Percentiles rank a stretch among this genome's conserved stretches.
These are phyloP conservation scores for Operophtera brumata DNA, from an alignment of 2,888 invertebrate genomes.

Conservation along the genomic window DNA sequence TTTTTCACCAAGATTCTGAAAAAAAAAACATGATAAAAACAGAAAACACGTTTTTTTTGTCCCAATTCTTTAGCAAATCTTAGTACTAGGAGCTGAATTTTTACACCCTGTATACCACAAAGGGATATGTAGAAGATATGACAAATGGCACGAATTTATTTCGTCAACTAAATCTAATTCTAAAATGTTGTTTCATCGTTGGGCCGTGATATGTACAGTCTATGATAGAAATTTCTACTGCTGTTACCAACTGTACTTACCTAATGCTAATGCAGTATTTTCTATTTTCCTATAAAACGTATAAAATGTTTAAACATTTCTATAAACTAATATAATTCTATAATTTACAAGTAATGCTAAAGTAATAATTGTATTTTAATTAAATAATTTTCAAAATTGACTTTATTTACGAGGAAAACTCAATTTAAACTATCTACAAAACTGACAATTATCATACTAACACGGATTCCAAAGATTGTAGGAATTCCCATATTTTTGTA, in stretches of 20 bases:
- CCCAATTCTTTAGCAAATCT: too few species aligned
- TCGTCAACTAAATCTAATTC: conserved; percentile 15
- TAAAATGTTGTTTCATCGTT: conserved; percentile 20
- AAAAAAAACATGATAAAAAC: too few species aligned
- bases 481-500: background rate
- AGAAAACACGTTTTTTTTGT: too few species aligned
- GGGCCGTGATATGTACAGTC: conserved; percentile 26
- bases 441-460: conserved; percentile 14
- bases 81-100: too few species aligned
- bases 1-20: too few species aligned
- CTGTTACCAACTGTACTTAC: conserved; percentile 21
- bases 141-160: conserved; percentile 51
- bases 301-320: conserved; percentile 34
- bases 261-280: conserved; percentile 21
- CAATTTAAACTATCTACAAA: conserved; percentile 20
- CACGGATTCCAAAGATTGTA: conserved; percentile 6
- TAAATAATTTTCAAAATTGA: conserved; percentile 15
- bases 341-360: conserved; percentile 26
- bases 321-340: conserved; percentile 24
- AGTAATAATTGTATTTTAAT: conserved; percentile 10
- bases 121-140: conserved; percentile 54
- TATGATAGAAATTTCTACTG: conserved; percentile 12
- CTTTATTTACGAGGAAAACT: conserved; percentile 13
- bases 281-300: conserved; percentile 33
- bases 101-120: conserved; percentile 16